Evolutionary conservation across 2,113 vertebrate genomes (phyloP).

Genomic region (Taxidea taxus): DNA sequence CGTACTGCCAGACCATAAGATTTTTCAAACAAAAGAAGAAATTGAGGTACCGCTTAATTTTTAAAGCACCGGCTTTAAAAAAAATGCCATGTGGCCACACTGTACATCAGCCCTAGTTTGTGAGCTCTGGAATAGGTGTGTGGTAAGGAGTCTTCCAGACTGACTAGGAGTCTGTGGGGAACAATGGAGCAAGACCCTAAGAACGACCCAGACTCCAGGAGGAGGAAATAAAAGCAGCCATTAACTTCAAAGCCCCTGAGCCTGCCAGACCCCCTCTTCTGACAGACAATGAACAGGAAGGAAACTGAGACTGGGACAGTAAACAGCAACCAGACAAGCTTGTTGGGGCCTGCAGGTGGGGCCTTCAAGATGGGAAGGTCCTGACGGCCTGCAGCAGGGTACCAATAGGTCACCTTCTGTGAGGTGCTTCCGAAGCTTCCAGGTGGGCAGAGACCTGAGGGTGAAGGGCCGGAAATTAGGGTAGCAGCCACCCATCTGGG

Average conservation of each 20-base stretch:
- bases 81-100: background rate
- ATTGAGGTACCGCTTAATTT: background rate
- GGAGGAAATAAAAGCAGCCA: constrained; percentile 59
- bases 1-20: background rate
- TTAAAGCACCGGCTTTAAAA: background rate
- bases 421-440: background rate
- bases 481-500: background rate
- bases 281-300: constrained; percentile 72
- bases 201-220: background rate
- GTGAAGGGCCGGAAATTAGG: background rate
- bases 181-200: background rate
- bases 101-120: background rate
- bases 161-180: background rate
- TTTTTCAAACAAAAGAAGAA: constrained; percentile 11
- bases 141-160: background rate
- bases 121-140: background rate
- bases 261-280: constrained; percentile 10
- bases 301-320: constrained; percentile 56
- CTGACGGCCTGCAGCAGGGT: background rate
- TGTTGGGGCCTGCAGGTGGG: background rate
- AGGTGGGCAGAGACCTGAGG: background rate
- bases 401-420: background rate
- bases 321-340: constrained; percentile 47
- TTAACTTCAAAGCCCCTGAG: constrained; percentile 69
- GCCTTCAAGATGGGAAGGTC: background rate